Conservation (phyloP, 2,888 invertebrate genomes). For the Bombylius discolor region DNA sequence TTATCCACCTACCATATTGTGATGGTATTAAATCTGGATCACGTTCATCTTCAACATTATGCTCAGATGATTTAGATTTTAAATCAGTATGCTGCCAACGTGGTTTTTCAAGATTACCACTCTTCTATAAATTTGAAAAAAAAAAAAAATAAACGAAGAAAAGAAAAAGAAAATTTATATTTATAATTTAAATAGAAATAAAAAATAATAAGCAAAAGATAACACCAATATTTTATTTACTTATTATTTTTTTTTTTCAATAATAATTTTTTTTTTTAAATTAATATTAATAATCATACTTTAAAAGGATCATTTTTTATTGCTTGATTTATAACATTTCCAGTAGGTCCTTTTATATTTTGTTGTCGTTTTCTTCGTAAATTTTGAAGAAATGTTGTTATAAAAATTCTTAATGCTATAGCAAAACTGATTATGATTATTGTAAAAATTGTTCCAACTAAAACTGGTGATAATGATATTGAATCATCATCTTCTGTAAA, state of each 20-base stretch:
- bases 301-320: slow-evolving; percentile 29
- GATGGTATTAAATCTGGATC: slow-evolving; percentile 66
- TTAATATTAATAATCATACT: slow-evolving; percentile 18
- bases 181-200: not conserved
- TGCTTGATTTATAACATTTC: slow-evolving; percentile 27
- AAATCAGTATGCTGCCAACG: slow-evolving; percentile 39
- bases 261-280: too few species aligned
- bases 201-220: not conserved
- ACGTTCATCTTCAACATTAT: slow-evolving; percentile 34
- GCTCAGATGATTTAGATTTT: slow-evolving; percentile 32
- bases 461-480: slow-evolving; percentile 33
- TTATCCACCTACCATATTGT: slow-evolving; percentile 46
- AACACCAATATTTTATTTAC: not conserved
- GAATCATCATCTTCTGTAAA: slow-evolving; percentile 30
- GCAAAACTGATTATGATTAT: slow-evolving; percentile 36
- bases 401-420: slow-evolving; percentile 34
- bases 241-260: too few species aligned
- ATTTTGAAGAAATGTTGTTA: slow-evolving; percentile 34
- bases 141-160: not conserved
- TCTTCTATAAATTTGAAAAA: slow-evolving; percentile 16
- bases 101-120: slow-evolving; percentile 32
- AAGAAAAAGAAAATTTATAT: not conserved
- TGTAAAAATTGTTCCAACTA: slow-evolving; percentile 36
- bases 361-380: slow-evolving; percentile 34
- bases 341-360: slow-evolving; percentile 29